Evolutionary conservation across 1,140 invertebrate species (phyloP).

Genomic region (Eriocheir sinensis): DNA sequence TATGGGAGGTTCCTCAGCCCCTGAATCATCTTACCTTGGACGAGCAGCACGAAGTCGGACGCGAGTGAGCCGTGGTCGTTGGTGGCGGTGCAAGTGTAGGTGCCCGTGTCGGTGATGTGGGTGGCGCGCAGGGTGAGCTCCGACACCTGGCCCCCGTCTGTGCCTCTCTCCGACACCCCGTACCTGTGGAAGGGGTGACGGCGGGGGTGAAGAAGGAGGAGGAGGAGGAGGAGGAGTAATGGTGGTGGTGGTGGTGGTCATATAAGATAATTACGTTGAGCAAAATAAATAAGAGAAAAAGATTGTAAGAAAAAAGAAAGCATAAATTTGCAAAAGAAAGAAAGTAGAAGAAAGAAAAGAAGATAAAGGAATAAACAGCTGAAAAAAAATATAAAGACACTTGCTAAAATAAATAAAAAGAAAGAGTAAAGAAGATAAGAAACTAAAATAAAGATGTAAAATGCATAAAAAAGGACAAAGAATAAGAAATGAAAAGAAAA

Average conservation of each 20-base stretch:
- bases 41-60: conserved; percentile 82
- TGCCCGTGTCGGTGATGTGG: conserved; percentile 82
- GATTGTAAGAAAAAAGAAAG: neutral
- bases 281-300: too few relatives aligned
- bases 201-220: neutral
- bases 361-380: neutral
- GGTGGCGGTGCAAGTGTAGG: conserved; percentile 82
- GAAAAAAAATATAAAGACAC: neutral
- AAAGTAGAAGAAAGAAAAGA: neutral
- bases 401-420: neutral
- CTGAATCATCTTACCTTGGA: conserved; percentile 83
- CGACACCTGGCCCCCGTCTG: conserved; percentile 80
- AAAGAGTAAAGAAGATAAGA: neutral
- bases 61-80: conserved; percentile 83
- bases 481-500: neutral
- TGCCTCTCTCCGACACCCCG: conserved; percentile 73
- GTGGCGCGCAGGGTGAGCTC: conserved; percentile 81
- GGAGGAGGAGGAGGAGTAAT: neutral
- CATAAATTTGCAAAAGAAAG: neutral
- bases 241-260: too few relatives aligned
- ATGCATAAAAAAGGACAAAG: neutral
- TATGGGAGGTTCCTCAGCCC: too few relatives aligned
- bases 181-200: conserved; percentile 68
- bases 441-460: neutral
- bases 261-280: too few relatives aligned